Percentiles rank a stretch among this genome's conserved stretches.
These are phyloP conservation scores for Chaetodon auriga DNA, from an alignment of 2,113 vertebrate genomes.

Conservation along the genomic window DNA sequence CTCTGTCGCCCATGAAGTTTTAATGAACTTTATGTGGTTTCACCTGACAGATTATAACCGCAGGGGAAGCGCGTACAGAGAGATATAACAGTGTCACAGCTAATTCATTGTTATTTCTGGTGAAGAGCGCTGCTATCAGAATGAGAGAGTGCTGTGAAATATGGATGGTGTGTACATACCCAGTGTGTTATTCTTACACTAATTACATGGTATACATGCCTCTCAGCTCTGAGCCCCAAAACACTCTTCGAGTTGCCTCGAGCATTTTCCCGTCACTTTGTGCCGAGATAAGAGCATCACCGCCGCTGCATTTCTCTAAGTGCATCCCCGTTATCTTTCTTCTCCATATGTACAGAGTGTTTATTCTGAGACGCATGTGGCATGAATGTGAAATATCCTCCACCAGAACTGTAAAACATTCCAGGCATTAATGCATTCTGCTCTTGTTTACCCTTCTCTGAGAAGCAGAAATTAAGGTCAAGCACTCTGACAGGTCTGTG, in stretches of 20 bases:
- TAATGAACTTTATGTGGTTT: constrained; percentile 57
- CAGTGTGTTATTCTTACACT: constrained; percentile 53
- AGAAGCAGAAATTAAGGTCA: constrained; percentile 43
- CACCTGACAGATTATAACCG: constrained; percentile 52
- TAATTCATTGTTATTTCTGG: constrained; percentile 29
- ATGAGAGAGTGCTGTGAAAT: constrained; percentile 37
- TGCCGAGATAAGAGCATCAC: constrained; percentile 40
- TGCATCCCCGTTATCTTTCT: constrained; percentile 41
- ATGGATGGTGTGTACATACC: constrained; percentile 59
- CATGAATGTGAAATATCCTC: constrained; percentile 16
- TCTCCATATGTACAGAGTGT: constrained; percentile 31
- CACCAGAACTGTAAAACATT: constrained; percentile 8
- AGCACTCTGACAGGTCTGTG: constrained; percentile 19
- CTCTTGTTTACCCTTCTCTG: neutral
- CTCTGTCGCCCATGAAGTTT: constrained; percentile 38
- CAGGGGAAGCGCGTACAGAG: constrained; percentile 23
- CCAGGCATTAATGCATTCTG: constrained; percentile 30
- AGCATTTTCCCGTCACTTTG: constrained; percentile 35
- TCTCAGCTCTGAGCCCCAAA: constrained; percentile 14
- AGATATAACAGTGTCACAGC: constrained; percentile 36
- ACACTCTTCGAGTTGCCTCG: constrained; percentile 27
- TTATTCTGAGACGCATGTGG: neutral
- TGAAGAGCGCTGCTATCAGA: constrained; percentile 15
- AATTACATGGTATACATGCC: constrained; percentile 36
- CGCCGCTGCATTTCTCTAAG: neutral